Evolutionary conservation across 2,113 vertebrate species (phyloP), one percentile per base, ranked within the genome.

Genomic region (Lepisosteus osseus): DNA sequence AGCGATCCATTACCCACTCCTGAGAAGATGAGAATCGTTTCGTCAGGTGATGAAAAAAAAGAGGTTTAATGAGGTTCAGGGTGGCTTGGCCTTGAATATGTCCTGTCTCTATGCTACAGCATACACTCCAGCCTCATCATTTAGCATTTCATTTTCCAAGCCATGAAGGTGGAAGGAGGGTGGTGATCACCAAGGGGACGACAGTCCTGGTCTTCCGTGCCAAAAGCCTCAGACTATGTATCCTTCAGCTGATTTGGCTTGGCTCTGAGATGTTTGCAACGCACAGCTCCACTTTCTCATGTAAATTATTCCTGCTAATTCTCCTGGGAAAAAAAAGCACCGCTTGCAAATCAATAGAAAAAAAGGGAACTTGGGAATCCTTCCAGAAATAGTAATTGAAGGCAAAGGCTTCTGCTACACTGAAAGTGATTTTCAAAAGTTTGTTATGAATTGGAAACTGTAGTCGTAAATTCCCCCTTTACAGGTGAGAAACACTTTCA

Each of bases 271-370:
- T 55, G 14, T 14, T 54, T 65, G 70, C 14, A 41, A 13, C 11
- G 59, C 6, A n/a, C 15, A 3, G 17, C 54, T 67, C 13, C 44
- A 55, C 56, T 70, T 15, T 61, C 40, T 57, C 61, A 56, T 6
- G 41, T 56, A 47, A 55, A 54, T 51, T 13, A 40, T 61, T 71
- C 42, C 29, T 44, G 40, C 59, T 13, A 54, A 69, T 41, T 69
- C 40, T 59, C 68, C 14, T 44, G 14, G 41, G 44, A 14, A 14
- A 14, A 55, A 14, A 14, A 14, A 59, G 12, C 57, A 13, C 57
- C 8, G 57, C 57, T 59, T 59, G 14, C 12, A 59, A 59, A 59
- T 59, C 12, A 59, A 59, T n/a, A 59, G 57, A 2, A 15, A 59
- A 59, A 59, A 59, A 59, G n/a, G 13, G 57, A 6, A 59, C 57